Evolutionary conservation across 1,140 invertebrate genomes (phyloP), one percentile per base, ranked within the genome.

Genomic region (Planococcus citri): DNA sequence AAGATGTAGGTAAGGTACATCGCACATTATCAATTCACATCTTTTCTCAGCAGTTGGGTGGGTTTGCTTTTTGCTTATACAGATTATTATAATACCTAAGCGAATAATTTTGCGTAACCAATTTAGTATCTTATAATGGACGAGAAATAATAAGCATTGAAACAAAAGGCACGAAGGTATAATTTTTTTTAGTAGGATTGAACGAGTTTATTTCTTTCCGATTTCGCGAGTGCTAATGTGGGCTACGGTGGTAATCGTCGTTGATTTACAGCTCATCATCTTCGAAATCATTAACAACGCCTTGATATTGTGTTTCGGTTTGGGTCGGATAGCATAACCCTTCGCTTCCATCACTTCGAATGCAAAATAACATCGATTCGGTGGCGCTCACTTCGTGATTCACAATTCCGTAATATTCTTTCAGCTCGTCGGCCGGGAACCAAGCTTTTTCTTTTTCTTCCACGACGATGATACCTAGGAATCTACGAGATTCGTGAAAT

Each of bases 401-500:
- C 71, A 87, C 82, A 68, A 95, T 89, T 67, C 89, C 88, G 74
- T 94, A 89, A 76, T 91, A 94, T 75, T 94, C 91, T 73, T 89
- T 87, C 0, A 95, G 80, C 73, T 95, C 92, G 17, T 89, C 86
- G 0, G 87, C 87, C 0, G 92, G 92, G 76, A 95, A 95, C 92
- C 92, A 95, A 12, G 91, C 90, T 71, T 92, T 89, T 76, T 92
- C 90, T 69, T 92, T 89, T 74, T 93, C 90, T n/a, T 92, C 89
- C 51, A 95, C 87, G 37, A 94, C 85, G 10, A 86, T 83, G 71
- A 90, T 84, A 57, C 89, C 88, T 72, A 88, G 87, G 29, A 85
- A 82, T 80, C 90, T 91, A 75, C 20, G 76, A 76, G 68, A 29
- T 57, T 57, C 22, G 24, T 27, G n/a, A n/a, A 68, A 27, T 25